Evolutionary conservation across 2,113 vertebrate species (phyloP), one percentile per base, ranked within the genome.

Genomic region (Pardalotus punctatus): DNA sequence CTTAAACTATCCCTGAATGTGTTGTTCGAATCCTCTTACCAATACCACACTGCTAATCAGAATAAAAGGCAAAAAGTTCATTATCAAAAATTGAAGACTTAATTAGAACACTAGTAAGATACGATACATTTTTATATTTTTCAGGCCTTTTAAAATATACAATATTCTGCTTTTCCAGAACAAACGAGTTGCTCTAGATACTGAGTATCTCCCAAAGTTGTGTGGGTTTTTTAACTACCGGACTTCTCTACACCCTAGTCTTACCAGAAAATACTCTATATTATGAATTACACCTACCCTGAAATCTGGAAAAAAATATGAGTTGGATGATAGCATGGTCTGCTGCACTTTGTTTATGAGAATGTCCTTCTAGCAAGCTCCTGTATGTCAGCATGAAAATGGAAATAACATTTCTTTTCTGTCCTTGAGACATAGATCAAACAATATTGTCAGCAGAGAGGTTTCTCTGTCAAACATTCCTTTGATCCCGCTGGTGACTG

Each of bases 341-440:
- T 91, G 66, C 48, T 93, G 65, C 38, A 81, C 64, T 85, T 95
- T 80, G 70, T 91, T 96, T 96, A 91, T 72, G 85, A 84, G 71
- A 72, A 83, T 0, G n/a, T 92, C 83, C 91, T 94, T 96, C 93
- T 70, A 60, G 85, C 48, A 90, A 88, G 65, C 47, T 91, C 60
- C 40, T 91, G n/a, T 83, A 58, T 54, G 91, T 81, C 93, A 95
- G 56, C 60, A 70, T 74, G 92, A 82, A 97, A 96, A 95, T 87
- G 31, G 57, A 96, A 95, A 87, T 82, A 96, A 83, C 72, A 65
- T 93, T 96, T 91, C 65, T 84, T 81, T 94, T 92, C 79, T 86
- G 81, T 93, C 92, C 88, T 96, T 96, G 74, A 96, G 83, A 93
- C 71, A 86, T 72, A 95, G 74, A 93, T 96, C 93, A 97, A 96